These are phyloP conservation scores for Lottia scabra DNA, from an alignment of 2,888 invertebrate genomes.

Conservation along the genomic window DNA sequence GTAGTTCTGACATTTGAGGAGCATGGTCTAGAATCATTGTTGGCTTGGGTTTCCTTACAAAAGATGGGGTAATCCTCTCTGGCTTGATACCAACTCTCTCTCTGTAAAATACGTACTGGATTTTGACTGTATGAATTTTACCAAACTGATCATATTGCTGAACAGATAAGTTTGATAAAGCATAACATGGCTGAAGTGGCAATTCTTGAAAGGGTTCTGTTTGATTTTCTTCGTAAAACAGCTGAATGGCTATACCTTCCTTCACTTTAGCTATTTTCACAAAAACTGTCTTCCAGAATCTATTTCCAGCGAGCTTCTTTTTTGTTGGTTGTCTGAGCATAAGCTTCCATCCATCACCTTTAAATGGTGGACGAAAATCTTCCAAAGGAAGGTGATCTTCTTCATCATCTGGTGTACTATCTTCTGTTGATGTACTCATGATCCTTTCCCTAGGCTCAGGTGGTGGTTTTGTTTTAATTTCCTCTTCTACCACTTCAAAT, in stretches of 20 bases:
- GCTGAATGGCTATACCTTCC: constrained; percentile 75
- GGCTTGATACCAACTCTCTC: constrained; percentile 85
- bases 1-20: constrained; percentile 91
- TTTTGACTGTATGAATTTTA: constrained; percentile 97
- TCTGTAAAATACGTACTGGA: constrained; percentile 98
- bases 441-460: constrained; percentile 25
- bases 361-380: constrained; percentile 86
- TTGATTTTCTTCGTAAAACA: constrained; percentile 85
- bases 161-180: constrained; percentile 80
- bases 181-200: constrained; percentile 93
- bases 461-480: constrained; percentile 34
- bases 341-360: constrained; percentile 95
- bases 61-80: constrained; percentile 65
- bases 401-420: constrained; percentile 54
- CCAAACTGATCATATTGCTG: constrained; percentile 99
- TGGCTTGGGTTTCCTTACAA: constrained; percentile 68
- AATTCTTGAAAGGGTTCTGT: constrained; percentile 95
- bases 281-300: constrained; percentile 97
- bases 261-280: constrained; percentile 87
- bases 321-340: constrained; percentile 81
- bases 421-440: constrained; percentile 51
- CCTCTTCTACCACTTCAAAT: constrained; percentile 55
- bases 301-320: constrained; percentile 71
- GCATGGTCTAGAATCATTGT: constrained; percentile 87
- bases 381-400: constrained; percentile 74